These are phyloP conservation scores for Marasmarcha lunaedactyla DNA, from an alignment of 2,888 invertebrate species.

Conservation along the genomic window DNA sequence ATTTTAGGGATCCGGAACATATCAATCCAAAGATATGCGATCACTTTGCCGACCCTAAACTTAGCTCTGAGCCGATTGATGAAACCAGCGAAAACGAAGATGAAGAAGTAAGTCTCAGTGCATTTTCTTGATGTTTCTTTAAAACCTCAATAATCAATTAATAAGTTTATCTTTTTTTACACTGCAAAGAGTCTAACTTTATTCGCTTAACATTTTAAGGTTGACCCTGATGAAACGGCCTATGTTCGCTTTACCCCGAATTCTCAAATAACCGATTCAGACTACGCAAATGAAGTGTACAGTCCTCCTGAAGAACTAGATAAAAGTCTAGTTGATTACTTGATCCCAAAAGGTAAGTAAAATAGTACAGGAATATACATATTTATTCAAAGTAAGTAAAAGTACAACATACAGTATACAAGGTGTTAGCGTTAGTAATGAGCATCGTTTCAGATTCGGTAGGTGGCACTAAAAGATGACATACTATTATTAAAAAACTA, in stretches of 20 bases:
- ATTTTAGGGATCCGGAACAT: constrained; percentile 35
- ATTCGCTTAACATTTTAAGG: no score
- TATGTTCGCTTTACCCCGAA: constrained; percentile 84
- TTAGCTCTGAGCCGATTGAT: constrained; percentile 26
- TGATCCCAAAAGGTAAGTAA: constrained; percentile 36
- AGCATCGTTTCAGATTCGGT: no score
- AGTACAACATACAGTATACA: no score
- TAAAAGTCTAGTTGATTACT: constrained; percentile 40
- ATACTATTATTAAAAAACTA: no score
- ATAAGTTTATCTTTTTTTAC: no score
- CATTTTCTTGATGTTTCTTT: constrained; percentile 3
- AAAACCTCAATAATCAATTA: constrained; percentile 2
- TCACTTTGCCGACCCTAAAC: constrained; percentile 47
- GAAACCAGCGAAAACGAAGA: constrained; percentile 22
- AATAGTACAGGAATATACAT: not conserved
- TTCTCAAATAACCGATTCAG: constrained; percentile 70
- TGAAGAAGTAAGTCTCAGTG: constrained; percentile 28
- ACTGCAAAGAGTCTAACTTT: no score
- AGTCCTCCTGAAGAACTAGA: constrained; percentile 75
- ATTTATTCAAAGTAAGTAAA: no score
- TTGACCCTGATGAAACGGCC: constrained; percentile 79
- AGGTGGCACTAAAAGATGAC: no score
- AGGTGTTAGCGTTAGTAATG: no score
- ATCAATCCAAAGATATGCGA: constrained; percentile 54
- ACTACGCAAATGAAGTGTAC: constrained; percentile 86